These are phyloP conservation scores for Smittia aterrima DNA, from an alignment of 2,888 invertebrate genomes.

Conservation along the genomic window DNA sequence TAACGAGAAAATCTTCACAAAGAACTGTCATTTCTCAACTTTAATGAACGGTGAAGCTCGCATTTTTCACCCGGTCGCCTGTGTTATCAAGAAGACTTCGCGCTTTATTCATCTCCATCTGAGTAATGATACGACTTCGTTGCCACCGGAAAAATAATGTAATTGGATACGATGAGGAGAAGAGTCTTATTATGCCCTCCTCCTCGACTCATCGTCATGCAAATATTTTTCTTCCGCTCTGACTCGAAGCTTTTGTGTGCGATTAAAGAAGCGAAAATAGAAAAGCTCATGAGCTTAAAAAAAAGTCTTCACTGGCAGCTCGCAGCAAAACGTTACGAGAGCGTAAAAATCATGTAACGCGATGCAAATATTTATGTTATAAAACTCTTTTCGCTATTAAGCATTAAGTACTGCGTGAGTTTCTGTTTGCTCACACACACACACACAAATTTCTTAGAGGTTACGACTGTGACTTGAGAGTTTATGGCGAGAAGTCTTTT, in stretches of 20 bases:
- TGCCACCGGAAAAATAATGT: neutral
- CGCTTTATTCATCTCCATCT: neutral
- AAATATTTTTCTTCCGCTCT: neutral
- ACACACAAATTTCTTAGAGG: neutral
- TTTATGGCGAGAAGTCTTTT: too few species aligned
- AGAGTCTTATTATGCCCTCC: neutral
- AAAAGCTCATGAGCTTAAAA: neutral
- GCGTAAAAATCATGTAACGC: constrained; percentile 13
- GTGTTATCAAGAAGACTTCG: neutral
- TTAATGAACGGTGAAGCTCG: neutral
- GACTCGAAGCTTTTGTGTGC: too few species aligned
- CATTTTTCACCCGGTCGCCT: neutral
- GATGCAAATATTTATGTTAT: constrained; percentile 18
- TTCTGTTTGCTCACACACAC: neutral
- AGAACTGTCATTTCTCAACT: neutral
- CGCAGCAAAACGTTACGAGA: too few species aligned
- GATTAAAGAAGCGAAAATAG: neutral
- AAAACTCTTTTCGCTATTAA: neutral
- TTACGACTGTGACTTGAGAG: neutral
- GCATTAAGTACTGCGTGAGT: neutral
- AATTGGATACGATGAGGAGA: neutral
- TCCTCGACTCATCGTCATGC: neutral
- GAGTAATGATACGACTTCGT: neutral
- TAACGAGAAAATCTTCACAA: neutral
- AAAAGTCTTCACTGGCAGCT: too few species aligned